Conservation (phyloP, 1,140 invertebrate genomes). For the Phocides pigmalion region DNA sequence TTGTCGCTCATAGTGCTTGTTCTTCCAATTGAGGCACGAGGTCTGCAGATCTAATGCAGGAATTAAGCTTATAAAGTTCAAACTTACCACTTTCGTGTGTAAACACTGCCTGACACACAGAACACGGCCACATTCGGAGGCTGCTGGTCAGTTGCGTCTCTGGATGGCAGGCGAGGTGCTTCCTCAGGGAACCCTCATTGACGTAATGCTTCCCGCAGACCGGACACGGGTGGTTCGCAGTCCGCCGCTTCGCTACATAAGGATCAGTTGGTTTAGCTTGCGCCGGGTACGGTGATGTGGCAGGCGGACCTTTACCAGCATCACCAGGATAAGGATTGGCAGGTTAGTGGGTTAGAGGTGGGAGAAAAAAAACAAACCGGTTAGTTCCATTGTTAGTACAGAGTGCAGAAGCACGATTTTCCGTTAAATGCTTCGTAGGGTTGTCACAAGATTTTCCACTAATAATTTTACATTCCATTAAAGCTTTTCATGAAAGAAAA, state of each 20-base stretch:
- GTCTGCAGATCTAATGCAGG: neutral
- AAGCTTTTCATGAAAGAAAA: no score
- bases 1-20: neutral
- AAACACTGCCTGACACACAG: conserved; percentile 96
- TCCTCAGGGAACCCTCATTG: conserved; percentile 95
- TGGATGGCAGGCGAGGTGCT: conserved; percentile 96
- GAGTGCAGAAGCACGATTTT: conserved; percentile 36
- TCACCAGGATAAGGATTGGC: conserved; percentile 66
- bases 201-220: conserved; percentile 98
- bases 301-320: conserved; percentile 69
- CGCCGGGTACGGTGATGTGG: conserved; percentile 79
- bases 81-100: conserved; percentile 95
- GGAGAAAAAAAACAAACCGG: conserved; percentile 66
- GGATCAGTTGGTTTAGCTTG: conserved; percentile 85
- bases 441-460: no score
- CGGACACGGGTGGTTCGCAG: conserved; percentile 96
- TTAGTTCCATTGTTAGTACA: conserved; percentile 67
- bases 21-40: no score
- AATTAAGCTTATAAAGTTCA: neutral
- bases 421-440: conserved; percentile 31
- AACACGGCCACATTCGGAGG: conserved; percentile 96
- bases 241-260: conserved; percentile 95
- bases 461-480: no score
- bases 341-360: conserved; percentile 78
- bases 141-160: conserved; percentile 95